Evolutionary conservation across 2,797 vertebrate genomes (phyloP), one percentile per base, ranked within the genome.

Genomic region (Loriculus beryllinus): DNA sequence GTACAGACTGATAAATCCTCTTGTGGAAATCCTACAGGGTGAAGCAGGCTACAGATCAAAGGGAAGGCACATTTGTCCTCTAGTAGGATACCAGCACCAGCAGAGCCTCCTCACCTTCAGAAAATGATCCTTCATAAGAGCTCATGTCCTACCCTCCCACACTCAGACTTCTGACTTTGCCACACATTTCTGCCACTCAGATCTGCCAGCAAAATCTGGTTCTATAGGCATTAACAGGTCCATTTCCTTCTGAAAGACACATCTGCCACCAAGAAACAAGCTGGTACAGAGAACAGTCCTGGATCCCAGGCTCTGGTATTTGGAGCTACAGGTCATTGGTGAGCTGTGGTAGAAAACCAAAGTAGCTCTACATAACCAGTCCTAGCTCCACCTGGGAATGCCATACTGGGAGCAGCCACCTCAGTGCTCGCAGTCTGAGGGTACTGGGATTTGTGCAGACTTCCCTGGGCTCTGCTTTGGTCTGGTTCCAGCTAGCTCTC

Each of bases 21-120:
- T 95, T 96, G 93, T 86, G 93, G 90, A 96, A 96, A 97, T 96
- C 91, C 95, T 96, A 88, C 92, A 93, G 95, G 88, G 94, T 95
- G 94, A 96, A 95, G 88, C 81, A 90, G 70, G 77, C 93, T 93
- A 82, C 90, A 96, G 92, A 96, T 96, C 95, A 96, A 97, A 96
- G 93, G 90, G 67, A 97, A 95, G 49, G 88, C 82, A 82, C 90
- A 93, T 93, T 97, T 86, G 95, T 96, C 95, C 95, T 96, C 93
- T 93, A 86, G 56, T 80, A 60, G 42, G 82, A 91, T 84, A 95
- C 74, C 89, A 94, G 60, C 48, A 93, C 48, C 85, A 93, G 82
- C 70, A 93, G 93, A 95, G 82, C 74, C 62, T 93, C 77, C 92
- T 97, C 88, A 95, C 92, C 94, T 92, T 96, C 95, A 94, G 81